Conservation (phyloP, 2,797 vertebrate species). For the Epinephelus awoara region DNA sequence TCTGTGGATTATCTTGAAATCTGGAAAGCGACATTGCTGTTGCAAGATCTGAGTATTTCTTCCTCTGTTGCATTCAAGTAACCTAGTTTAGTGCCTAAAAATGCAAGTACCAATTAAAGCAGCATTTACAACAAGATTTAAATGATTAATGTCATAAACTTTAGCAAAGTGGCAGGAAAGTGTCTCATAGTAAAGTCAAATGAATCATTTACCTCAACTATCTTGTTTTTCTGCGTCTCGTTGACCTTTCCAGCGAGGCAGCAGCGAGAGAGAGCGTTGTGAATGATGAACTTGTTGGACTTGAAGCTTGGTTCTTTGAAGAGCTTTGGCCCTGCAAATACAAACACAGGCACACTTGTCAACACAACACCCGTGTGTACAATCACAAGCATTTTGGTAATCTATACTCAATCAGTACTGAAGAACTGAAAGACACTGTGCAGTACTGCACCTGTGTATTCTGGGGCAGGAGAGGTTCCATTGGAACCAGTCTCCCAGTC, state of each 20-base stretch:
- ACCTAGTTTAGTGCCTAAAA: not conserved
- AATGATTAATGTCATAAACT: not conserved
- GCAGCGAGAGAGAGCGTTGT: conserved; percentile 93
- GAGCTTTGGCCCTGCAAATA: conserved; percentile 88
- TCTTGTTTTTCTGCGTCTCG: conserved; percentile 91
- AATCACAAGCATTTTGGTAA: not conserved
- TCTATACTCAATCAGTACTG: not conserved
- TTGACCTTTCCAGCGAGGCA: conserved; percentile 95
- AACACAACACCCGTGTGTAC: not conserved
- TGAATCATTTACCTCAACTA: conserved; percentile 86
- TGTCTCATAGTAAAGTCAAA: not conserved
- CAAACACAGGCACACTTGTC: conserved; percentile 1
- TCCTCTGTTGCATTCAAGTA: not conserved
- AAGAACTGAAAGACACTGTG: not conserved
- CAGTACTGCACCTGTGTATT: conserved; percentile 88
- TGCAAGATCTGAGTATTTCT: too few species aligned
- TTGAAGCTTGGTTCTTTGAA: conserved; percentile 96
- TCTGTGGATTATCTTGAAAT: too few species aligned
- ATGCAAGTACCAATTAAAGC: not conserved
- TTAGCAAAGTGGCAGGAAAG: not conserved
- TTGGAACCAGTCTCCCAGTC: conserved; percentile 90
- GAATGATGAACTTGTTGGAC: conserved; percentile 96
- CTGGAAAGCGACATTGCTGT: too few species aligned
- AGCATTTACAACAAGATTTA: conserved; percentile 2
- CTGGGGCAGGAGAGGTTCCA: conserved; percentile 89